Conservation (phyloP, 2,888 invertebrate species). For the Temnothorax rugatulus region DNA sequence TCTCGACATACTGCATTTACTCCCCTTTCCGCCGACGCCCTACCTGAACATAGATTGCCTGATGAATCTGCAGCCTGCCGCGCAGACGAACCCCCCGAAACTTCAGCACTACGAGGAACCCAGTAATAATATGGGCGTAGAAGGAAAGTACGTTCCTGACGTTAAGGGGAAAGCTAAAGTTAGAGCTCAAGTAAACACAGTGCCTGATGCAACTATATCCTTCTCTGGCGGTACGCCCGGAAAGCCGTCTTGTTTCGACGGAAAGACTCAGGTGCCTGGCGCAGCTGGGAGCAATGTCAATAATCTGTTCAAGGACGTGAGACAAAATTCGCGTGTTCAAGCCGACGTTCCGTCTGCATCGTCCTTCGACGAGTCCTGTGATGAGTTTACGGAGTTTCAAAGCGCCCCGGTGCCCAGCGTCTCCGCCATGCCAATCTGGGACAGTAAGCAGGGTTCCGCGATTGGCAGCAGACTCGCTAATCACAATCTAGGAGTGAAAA, state of each 20-base stretch:
- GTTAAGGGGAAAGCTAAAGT: conserved; percentile 61
- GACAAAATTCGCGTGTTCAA: conserved; percentile 54
- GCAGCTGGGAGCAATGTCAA: conserved; percentile 56
- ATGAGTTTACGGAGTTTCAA: conserved; percentile 87
- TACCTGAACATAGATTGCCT: conserved; percentile 82
- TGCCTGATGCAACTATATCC: conserved; percentile 56
- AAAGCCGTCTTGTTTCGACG: conserved; percentile 59
- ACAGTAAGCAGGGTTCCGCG: conserved; percentile 83
- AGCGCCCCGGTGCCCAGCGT: conserved; percentile 81
- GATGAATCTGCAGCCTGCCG: conserved; percentile 67
- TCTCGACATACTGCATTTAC: conserved; percentile 82
- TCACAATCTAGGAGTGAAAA: conserved; percentile 86
- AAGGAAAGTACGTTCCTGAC: conserved; percentile 64
- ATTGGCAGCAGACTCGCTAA: conserved; percentile 86
- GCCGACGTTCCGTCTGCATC: conserved; percentile 52
- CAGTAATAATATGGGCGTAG: conserved; percentile 70
- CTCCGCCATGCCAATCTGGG: conserved; percentile 79
- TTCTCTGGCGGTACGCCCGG: conserved; percentile 54
- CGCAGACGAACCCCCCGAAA: conserved; percentile 58
- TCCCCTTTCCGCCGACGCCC: conserved; percentile 84
- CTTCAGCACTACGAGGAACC: conserved; percentile 65
- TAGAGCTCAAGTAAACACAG: conserved; percentile 42
- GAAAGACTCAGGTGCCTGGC: conserved; percentile 53
- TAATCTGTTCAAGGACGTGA: conserved; percentile 56
- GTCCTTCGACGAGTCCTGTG: conserved; percentile 68